A percentile compares a stretch with the other conserved stretches of the same genome.
These are phyloP conservation scores for Agrotis puta DNA, from an alignment of 2,888 invertebrate genomes.

Conservation along the genomic window DNA sequence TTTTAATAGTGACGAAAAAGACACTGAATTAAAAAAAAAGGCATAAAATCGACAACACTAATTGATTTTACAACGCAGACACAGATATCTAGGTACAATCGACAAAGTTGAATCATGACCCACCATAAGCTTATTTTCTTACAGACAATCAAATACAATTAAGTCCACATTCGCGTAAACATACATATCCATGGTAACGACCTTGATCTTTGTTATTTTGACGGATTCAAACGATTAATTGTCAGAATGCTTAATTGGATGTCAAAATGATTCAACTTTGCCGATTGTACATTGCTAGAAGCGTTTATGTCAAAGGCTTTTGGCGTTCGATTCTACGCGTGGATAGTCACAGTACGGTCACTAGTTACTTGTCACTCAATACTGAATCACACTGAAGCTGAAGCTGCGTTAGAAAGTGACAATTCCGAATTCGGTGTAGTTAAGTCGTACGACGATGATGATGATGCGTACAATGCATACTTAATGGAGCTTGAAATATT, in stretches of 20 bases:
- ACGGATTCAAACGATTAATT: too few species aligned
- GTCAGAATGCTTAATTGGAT: too few species aligned
- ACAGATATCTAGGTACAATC: background rate
- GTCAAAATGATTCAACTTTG: too few species aligned
- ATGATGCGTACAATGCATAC: too few species aligned
- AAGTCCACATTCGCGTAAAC: too few species aligned
- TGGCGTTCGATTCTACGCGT: slow-evolving; percentile 6
- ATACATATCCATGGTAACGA: too few species aligned
- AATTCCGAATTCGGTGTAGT: background rate
- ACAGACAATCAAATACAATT: too few species aligned
- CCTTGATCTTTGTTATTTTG: too few species aligned
- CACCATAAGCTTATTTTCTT: too few species aligned
- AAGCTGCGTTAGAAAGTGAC: background rate
- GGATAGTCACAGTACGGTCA: background rate
- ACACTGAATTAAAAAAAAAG: background rate
- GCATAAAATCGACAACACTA: background rate
- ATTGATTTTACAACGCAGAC: background rate
- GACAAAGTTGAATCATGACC: too few species aligned
- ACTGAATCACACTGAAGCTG: background rate
- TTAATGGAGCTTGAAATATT: too few species aligned
- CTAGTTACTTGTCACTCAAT: slow-evolving; percentile 7
- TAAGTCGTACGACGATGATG: too few species aligned
- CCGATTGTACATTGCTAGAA: slow-evolving; percentile 6
- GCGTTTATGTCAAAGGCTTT: slow-evolving; percentile 21
- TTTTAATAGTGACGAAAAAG: background rate